phyloP scores from a whole-genome alignment of 2,113 vertebrate species.

The Mustela lutreola region DNA sequence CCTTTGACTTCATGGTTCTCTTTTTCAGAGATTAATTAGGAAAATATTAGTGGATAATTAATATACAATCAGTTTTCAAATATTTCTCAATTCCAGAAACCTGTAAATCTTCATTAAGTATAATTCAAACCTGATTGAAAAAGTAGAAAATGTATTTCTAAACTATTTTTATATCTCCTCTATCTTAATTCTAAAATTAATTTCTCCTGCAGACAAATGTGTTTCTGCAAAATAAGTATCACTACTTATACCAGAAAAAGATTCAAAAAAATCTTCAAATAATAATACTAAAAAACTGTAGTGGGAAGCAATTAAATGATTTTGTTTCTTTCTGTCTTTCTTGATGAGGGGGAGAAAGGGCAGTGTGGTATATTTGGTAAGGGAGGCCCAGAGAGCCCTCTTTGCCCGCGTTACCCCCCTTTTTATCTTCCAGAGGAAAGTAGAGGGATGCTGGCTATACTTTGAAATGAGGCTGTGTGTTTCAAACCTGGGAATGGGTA shows the following conservation, averaged over 20 bases:
- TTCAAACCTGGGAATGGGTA: conserved; percentile 50
- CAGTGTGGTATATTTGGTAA: conserved; percentile 60
- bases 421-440: conserved; percentile 61
- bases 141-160: conserved; percentile 21
- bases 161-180: conserved; percentile 46
- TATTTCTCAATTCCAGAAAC: conserved; percentile 11
- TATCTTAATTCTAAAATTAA: conserved; percentile 56
- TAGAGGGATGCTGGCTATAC: conserved; percentile 64
- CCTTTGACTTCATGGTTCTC: conserved; percentile 14
- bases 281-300: not conserved
- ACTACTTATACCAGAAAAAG: conserved; percentile 26
- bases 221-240: conserved; percentile 42
- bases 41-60: conserved; percentile 44
- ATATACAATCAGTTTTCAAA: conserved; percentile 32
- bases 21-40: conserved; percentile 4
- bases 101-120: conserved; percentile 64
- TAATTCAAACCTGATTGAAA: conserved; percentile 59
- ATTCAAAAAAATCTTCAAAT: conserved; percentile 48
- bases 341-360: conserved; percentile 46
- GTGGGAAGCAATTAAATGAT: not conserved
- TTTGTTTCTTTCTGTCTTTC: not conserved
- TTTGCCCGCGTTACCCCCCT: conserved; percentile 14
- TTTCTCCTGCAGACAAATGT: conserved; percentile 33
- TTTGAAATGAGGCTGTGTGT: conserved; percentile 72
- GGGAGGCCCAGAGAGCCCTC: conserved; percentile 39